Base-by-base conservation (phyloP, 2,797 vertebrate species). In the Parotocinclus haroldoi region DNA sequence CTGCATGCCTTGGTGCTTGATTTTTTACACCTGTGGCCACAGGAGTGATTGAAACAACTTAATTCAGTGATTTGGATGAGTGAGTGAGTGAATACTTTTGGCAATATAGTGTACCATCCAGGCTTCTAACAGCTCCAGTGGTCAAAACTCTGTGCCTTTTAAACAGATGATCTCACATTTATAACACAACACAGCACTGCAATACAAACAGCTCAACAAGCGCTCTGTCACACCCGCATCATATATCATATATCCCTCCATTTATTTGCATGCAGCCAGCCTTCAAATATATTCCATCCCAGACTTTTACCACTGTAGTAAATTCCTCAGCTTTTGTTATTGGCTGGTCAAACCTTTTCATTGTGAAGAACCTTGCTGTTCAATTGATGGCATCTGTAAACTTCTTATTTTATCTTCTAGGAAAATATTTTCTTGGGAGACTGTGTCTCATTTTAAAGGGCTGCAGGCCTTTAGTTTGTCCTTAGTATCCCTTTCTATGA, bases 241-340 rank as follows among this genome's bases (percentile, higher is more conserved):
- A 84, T 53, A 60, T 51, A 9, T 77, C 52, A 39, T 84, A 84
- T 82, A 84, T 79, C 83, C 80, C 75, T 82, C 80, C 66, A n/a
- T 56, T 72, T 9, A 63, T 78, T 84, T 86, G 78, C 61, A 78
- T 81, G 62, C 68, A 74, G 80, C 77, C 77, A 79, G 72, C 76
- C 77, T 81, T 86, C 77, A 85, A 83, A 82, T 82, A 75, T 74
- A 79, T 81, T 80, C 77, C 70, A 81, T 85, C 72, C 76, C 73
- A 73, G 61, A 67, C 76, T 82, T 87, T 85, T 86, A 87, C 81
- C 80, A 71, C 78, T 71, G 61, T 69, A 13, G 68, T 72, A 74
- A 84, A 83, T 75, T 69, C 7, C 37, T 36, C 74, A 72, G 63
- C 68, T 74, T 88, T 86, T 85, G 89, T 89, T 88, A 88, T 84